Percentiles rank a stretch among this genome's conserved stretches.
These are phyloP conservation scores for Gibbula magus DNA, from an alignment of 2,888 invertebrate genomes.

Conservation along the genomic window DNA sequence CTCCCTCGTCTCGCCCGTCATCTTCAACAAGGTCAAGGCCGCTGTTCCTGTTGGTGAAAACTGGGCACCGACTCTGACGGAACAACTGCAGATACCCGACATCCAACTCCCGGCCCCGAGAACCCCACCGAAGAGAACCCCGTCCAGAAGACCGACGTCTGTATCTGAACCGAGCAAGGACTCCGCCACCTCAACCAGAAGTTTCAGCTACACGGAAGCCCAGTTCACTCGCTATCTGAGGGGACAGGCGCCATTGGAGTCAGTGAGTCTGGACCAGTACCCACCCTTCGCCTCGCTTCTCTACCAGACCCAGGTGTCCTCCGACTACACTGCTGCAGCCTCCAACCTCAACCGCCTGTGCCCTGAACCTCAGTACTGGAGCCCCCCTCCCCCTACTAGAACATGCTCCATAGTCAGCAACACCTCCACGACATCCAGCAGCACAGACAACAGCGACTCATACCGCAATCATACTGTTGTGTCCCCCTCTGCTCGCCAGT, in stretches of 20 bases:
- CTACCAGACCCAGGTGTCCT: neutral
- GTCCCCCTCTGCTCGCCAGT: no score
- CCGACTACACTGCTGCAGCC: neutral
- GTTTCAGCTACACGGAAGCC: neutral
- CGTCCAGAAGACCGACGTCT: no score
- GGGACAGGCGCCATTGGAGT: neutral
- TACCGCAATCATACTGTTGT: no score
- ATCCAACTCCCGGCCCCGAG: neutral
- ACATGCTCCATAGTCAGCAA: neutral
- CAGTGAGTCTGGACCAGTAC: neutral
- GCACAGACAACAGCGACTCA: no score
- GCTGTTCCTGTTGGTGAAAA: neutral
- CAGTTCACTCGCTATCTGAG: neutral
- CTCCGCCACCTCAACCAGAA: neutral
- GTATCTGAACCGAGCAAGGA: no score
- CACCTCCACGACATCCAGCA: no score
- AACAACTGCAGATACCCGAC: neutral
- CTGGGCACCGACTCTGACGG: neutral
- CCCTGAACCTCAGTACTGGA: neutral
- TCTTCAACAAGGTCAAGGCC: slow-evolving; percentile 34
- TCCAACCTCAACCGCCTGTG: neutral
- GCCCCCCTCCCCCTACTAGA: neutral
- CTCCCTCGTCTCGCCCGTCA: slow-evolving; percentile 33
- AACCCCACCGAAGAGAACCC: neutral
- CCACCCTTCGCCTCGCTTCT: neutral